Percentiles rank a stretch among this genome's conserved stretches.
Conservation (phyloP, 2,888 invertebrate genomes). For the Ptychoptera albimana region DNA sequence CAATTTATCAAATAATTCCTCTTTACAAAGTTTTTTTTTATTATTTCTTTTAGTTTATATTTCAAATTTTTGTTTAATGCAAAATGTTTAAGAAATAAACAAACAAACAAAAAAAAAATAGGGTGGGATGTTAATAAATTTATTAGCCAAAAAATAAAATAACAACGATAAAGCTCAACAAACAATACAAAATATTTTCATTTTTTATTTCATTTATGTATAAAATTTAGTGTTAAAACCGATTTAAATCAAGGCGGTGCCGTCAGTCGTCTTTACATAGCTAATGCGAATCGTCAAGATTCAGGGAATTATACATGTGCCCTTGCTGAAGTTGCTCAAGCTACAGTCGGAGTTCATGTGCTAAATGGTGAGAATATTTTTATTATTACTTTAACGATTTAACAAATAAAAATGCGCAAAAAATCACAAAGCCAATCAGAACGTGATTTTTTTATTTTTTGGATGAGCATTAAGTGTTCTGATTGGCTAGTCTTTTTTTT, state of each 20-base stretch:
- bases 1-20: no score
- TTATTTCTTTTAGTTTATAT: no score
- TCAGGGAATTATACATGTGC: slow-evolving; percentile 67
- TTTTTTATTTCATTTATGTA: slow-evolving; percentile 15
- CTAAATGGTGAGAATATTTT: slow-evolving; percentile 45
- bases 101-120: no score
- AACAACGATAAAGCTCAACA: no score
- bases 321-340: slow-evolving; percentile 51
- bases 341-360: slow-evolving; percentile 58
- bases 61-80: no score
- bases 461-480: background rate
- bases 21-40: no score
- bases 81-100: no score
- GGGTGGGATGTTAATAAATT: no score
- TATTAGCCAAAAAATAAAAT: no score
- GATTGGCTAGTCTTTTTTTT: no score
- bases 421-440: background rate
- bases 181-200: background rate
- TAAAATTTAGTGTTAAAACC: slow-evolving; percentile 69
- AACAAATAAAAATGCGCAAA: no score
- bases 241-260: slow-evolving; percentile 58
- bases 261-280: slow-evolving; percentile 59
- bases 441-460: background rate
- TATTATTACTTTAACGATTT: background rate
- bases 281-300: slow-evolving; percentile 61